These are phyloP conservation scores for Sthenelais limicola DNA, from an alignment of 2,888 invertebrate genomes.

Conservation along the genomic window DNA sequence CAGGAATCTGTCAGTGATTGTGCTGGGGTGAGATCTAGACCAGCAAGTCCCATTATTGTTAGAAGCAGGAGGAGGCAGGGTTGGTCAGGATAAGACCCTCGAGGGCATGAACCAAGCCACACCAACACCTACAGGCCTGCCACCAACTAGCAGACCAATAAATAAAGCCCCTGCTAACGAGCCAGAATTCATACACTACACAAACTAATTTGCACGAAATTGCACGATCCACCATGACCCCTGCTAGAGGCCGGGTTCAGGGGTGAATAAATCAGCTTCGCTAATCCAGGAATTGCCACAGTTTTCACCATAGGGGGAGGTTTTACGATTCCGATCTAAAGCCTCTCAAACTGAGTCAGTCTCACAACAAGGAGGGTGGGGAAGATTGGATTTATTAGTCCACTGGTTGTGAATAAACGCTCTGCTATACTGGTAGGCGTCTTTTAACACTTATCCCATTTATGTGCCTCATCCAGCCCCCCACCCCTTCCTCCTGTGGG, in stretches of 20 bases:
- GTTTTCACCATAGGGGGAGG: no score
- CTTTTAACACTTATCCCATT: no score
- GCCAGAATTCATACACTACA: slow-evolving; percentile 23
- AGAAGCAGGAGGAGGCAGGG: background rate
- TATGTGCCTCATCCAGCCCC: no score
- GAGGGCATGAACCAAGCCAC: background rate
- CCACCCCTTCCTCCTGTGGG: no score
- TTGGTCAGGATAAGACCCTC: slow-evolving; percentile 4
- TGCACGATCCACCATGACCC: slow-evolving; percentile 4
- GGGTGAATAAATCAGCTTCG: background rate
- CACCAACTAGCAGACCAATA: background rate
- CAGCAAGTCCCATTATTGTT: slow-evolving; percentile 16
- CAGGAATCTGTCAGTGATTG: background rate
- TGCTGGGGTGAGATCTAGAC: no score
- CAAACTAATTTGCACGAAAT: slow-evolving; percentile 28
- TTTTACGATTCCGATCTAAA: no score
- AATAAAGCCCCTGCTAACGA: slow-evolving; percentile 28
- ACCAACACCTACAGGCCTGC: background rate
- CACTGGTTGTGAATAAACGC: no score
- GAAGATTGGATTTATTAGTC: no score
- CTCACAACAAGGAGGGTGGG: no score
- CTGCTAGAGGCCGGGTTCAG: background rate
- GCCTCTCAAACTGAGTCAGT: no score
- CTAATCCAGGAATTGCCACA: no score
- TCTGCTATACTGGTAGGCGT: no score